Evolutionary conservation across 2,113 vertebrate genomes (phyloP).

Genomic region (Cricetomys ansorgei): DNA sequence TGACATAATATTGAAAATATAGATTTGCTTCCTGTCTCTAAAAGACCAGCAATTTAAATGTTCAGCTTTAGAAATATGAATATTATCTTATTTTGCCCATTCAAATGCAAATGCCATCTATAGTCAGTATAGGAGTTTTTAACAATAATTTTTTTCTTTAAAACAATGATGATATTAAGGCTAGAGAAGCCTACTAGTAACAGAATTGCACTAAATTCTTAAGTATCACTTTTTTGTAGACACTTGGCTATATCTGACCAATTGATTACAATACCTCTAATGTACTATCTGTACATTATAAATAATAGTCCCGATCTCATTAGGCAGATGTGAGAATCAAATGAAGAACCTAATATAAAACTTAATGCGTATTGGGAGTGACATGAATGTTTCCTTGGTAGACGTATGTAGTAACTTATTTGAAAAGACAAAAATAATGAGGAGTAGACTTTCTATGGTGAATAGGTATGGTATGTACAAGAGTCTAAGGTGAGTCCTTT

Average conservation of each 20-base stretch:
- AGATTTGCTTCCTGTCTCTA: neutral
- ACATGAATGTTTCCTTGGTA: neutral
- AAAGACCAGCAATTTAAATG: neutral
- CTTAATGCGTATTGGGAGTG: neutral
- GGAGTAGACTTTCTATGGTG: neutral
- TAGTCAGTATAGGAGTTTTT: neutral
- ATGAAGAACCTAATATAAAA: neutral
- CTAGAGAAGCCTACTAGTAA: neutral
- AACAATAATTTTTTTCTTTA: neutral
- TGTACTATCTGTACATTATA: neutral
- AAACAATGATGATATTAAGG: neutral
- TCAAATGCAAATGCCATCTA: neutral
- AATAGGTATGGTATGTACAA: neutral
- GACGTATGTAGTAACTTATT: neutral
- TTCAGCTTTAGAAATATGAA: neutral
- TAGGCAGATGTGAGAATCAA: neutral
- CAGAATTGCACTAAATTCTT: neutral
- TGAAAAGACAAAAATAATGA: neutral
- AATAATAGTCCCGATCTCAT: neutral
- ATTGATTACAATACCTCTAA: neutral
- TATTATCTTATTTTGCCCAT: neutral
- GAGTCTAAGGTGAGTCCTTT: neutral
- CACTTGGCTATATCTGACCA: neutral
- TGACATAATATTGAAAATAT: neutral
- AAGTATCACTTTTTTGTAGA: neutral